Evolutionary conservation across 2,888 invertebrate genomes (phyloP).

Genomic region (Acanthosepion esculentum): DNA sequence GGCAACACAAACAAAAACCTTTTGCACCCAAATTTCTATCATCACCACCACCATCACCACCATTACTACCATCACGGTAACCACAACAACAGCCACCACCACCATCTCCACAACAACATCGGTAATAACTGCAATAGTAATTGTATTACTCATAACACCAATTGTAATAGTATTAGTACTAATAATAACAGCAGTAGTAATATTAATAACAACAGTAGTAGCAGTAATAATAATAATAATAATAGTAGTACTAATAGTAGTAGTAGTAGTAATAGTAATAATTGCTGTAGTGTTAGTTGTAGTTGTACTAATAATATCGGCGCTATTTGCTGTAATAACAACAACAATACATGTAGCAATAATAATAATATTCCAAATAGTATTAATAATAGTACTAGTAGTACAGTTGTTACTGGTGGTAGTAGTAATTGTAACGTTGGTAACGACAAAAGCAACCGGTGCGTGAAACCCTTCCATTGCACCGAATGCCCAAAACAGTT

Average conservation of each 20-base stretch:
- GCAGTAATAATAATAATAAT: neutral
- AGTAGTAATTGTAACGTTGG: conserved; percentile 5
- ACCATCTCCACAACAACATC: neutral
- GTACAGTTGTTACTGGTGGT: neutral
- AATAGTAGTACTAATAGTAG: neutral
- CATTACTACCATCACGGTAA: conserved; percentile 40
- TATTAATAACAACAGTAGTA: neutral
- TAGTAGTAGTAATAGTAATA: neutral
- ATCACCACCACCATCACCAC: conserved; percentile 44
- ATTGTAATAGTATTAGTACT: neutral
- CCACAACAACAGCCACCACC: conserved; percentile 34
- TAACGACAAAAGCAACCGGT: neutral
- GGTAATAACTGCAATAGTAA: neutral
- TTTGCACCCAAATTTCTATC: neutral
- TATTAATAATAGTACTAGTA: neutral
- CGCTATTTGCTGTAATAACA: neutral
- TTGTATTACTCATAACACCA: neutral
- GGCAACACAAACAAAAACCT: neutral
- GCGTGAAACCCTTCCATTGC: conserved; percentile 35
- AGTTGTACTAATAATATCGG: neutral
- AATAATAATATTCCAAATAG: neutral
- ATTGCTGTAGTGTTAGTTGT: neutral
- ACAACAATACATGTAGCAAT: neutral
- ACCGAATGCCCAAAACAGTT: conserved; percentile 42
- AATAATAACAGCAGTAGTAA: neutral